These are phyloP conservation scores for Sebastes cheni DNA, from an alignment of 2,797 vertebrate genomes.

Conservation along the genomic window DNA sequence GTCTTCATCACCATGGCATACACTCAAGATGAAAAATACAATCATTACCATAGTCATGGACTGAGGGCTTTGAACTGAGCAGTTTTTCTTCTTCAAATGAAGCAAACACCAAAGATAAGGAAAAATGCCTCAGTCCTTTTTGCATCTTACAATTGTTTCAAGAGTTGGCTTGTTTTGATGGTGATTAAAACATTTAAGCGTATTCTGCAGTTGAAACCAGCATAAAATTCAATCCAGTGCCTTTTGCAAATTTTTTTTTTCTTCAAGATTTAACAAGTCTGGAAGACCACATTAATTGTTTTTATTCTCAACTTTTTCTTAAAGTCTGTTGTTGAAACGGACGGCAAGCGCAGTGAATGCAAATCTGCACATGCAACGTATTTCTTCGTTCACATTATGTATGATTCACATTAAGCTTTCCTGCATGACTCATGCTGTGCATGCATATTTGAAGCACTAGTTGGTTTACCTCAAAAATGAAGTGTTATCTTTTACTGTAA, in stretches of 20 bases:
- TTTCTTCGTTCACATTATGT: background rate
- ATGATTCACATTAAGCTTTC: background rate
- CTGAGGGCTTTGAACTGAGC: constrained; percentile 6
- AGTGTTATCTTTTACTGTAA: background rate
- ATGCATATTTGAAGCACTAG: background rate
- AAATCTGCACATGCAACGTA: background rate
- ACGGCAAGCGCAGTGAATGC: background rate
- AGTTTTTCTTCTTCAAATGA: background rate
- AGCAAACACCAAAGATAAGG: background rate
- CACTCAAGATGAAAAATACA: constrained; percentile 7
- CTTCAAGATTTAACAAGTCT: background rate
- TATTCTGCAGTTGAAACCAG: background rate
- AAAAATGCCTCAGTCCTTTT: background rate
- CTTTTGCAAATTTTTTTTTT: background rate
- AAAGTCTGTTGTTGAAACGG: background rate
- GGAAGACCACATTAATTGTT: background rate
- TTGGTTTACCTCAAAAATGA: background rate
- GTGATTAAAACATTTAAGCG: background rate
- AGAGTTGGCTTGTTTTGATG: background rate
- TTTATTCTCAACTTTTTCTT: background rate
- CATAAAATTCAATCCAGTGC: background rate
- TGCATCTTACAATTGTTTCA: background rate
- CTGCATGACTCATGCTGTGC: background rate
- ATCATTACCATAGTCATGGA: constrained; percentile 23
- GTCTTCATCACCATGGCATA: constrained; percentile 11